These are phyloP conservation scores for Palloptera scutellata DNA, from an alignment of 2,888 invertebrate genomes.

Conservation along the genomic window DNA sequence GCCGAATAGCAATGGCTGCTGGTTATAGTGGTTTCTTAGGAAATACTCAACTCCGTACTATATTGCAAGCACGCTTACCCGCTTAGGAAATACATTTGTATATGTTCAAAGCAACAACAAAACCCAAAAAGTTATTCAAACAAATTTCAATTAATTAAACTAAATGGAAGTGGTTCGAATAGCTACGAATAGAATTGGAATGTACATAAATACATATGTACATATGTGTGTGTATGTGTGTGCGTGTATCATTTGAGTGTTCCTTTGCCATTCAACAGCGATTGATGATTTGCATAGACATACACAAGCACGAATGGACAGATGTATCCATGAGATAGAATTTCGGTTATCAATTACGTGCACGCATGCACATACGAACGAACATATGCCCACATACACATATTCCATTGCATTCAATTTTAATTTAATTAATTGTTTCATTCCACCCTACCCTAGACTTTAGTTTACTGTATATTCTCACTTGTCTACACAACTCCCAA, in stretches of 20 bases:
- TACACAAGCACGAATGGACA: constrained; percentile 22
- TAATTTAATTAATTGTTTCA: constrained; percentile 28
- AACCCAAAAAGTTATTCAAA: constrained; percentile 41
- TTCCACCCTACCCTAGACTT: background rate
- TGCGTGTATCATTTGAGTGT: background rate
- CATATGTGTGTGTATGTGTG: background rate
- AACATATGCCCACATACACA: background rate
- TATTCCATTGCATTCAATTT: constrained; percentile 26
- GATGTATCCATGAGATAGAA: constrained; percentile 24
- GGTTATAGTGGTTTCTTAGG: constrained; percentile 33
- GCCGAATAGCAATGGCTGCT: constrained; percentile 13
- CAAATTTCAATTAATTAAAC: constrained; percentile 46
- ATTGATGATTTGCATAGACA: background rate
- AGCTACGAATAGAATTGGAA: background rate
- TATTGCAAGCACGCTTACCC: constrained; percentile 16
- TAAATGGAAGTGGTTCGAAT: constrained; percentile 38
- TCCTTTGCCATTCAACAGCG: too few relatives aligned
- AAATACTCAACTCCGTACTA: constrained; percentile 29
- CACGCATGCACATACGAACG: constrained; percentile 21
- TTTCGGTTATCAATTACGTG: constrained; percentile 29
- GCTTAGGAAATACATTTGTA: background rate
- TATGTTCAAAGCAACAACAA: constrained; percentile 11
- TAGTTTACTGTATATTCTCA: background rate
- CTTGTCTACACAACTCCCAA: background rate
- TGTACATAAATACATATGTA: constrained; percentile 1